Percentiles rank a stretch among this genome's conserved stretches.
Conservation (phyloP, 1,140 invertebrate species). For the Diplogasteroides magnus region DNA sequence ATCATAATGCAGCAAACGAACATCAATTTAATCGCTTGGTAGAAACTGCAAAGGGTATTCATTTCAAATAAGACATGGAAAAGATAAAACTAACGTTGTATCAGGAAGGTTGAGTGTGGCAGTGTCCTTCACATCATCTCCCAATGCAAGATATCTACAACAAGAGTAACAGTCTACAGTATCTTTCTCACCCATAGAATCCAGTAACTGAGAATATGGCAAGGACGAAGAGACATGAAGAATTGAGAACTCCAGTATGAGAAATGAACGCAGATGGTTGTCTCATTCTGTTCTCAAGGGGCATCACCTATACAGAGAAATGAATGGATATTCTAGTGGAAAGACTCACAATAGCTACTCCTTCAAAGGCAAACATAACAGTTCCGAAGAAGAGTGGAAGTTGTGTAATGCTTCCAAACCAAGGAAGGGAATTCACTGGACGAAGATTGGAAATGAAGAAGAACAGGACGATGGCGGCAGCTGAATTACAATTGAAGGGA, state of each 20-base stretch:
- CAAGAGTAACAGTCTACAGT: not conserved
- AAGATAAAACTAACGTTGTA: slow-evolving; percentile 27
- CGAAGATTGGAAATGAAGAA: slow-evolving; percentile 33
- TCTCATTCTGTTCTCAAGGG: slow-evolving; percentile 51
- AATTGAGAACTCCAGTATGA: slow-evolving; percentile 48
- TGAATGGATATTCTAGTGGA: too few species aligned
- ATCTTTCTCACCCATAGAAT: slow-evolving; percentile 41
- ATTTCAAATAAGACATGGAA: not conserved
- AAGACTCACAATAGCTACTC: slow-evolving; percentile 69
- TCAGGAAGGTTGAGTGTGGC: slow-evolving; percentile 50
- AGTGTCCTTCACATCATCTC: slow-evolving; percentile 52
- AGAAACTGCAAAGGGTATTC: slow-evolving; percentile 52
- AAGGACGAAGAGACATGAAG: slow-evolving; percentile 44
- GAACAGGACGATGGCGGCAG: slow-evolving; percentile 30
- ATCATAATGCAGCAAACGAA: slow-evolving; percentile 49
- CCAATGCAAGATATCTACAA: slow-evolving; percentile 50
- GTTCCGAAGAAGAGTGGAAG: slow-evolving; percentile 81
- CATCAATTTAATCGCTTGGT: slow-evolving; percentile 51
- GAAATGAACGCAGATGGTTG: slow-evolving; percentile 47
- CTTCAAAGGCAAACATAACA: slow-evolving; percentile 81
- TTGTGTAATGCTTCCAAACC: slow-evolving; percentile 56
- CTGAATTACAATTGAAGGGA: not conserved
- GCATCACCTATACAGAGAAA: slow-evolving; percentile 60
- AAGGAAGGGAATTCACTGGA: slow-evolving; percentile 20
- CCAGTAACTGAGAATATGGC: slow-evolving; percentile 44